Conservation (phyloP, 2,888 invertebrate species). For the Nowickia ferox region DNA sequence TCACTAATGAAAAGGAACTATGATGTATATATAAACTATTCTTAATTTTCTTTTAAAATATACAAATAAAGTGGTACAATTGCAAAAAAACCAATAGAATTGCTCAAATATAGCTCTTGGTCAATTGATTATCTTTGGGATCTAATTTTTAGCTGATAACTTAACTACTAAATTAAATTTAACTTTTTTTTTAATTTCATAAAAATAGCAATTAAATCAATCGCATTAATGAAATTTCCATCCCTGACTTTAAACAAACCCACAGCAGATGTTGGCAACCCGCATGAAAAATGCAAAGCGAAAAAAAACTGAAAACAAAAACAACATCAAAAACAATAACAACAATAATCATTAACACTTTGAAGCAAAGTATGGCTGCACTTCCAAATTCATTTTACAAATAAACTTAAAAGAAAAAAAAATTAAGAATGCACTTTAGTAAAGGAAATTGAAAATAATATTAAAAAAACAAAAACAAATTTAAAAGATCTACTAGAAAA, state of each 20-base stretch:
- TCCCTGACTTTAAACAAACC: slow-evolving; percentile 32
- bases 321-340: slow-evolving; percentile 24
- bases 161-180: no score
- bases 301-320: slow-evolving; percentile 3
- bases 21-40: neutral
- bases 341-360: slow-evolving; percentile 40
- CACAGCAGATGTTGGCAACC: slow-evolving; percentile 73
- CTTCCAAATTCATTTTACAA: slow-evolving; percentile 44
- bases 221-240: neutral
- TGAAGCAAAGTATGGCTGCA: slow-evolving; percentile 55
- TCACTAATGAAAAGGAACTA: neutral
- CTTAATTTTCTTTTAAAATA: neutral
- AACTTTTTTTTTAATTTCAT: neutral
- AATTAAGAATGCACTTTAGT: slow-evolving; percentile 13
- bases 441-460: slow-evolving; percentile 20
- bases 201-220: neutral
- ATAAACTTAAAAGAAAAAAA: slow-evolving; percentile 3
- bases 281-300: slow-evolving; percentile 41
- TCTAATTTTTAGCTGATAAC: no score
- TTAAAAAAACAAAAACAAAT: neutral
- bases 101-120: no score
- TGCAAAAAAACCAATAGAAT: no score
- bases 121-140: no score
- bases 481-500: slow-evolving; percentile 22
- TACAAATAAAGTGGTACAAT: neutral